A percentile compares a stretch with the other conserved stretches of the same genome.
phyloP scores from a whole-genome alignment of 2,888 invertebrate genomes.

The Rhimphoctona megacephalus region DNA sequence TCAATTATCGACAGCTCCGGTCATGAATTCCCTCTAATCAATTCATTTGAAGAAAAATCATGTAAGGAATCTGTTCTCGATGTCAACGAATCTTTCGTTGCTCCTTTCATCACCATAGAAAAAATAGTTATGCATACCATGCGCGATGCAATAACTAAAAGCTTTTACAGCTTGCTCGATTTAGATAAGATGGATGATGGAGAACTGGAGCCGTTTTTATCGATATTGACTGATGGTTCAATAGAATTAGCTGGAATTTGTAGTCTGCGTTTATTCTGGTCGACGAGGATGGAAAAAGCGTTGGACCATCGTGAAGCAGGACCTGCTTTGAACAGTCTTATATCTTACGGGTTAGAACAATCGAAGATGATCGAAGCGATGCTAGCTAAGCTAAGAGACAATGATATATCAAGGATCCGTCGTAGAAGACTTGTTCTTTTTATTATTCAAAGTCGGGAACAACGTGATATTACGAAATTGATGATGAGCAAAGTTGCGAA shows the following conservation, averaged over 20 bases:
- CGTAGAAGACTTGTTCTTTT: slow-evolving; percentile 86
- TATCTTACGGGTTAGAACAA: slow-evolving; percentile 82
- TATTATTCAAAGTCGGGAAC: slow-evolving; percentile 86
- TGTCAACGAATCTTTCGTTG: slow-evolving; percentile 13
- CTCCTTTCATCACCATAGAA: slow-evolving; percentile 80
- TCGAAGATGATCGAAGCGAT: slow-evolving; percentile 81
- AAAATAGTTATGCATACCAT: slow-evolving; percentile 86
- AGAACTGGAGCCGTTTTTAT: slow-evolving; percentile 70
- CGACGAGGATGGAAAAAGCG: slow-evolving; percentile 86
- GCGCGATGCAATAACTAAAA: slow-evolving; percentile 81
- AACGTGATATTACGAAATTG: slow-evolving; percentile 86
- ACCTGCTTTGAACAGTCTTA: slow-evolving; percentile 78
- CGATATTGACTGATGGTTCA: slow-evolving; percentile 12
- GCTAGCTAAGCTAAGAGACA: slow-evolving; percentile 87
- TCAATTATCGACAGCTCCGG: slow-evolving; percentile 88
- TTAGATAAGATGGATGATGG: neutral
- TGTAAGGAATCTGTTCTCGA: neutral
- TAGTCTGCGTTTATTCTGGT: slow-evolving; percentile 89
- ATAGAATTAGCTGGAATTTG: slow-evolving; percentile 88
- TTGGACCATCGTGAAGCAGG: slow-evolving; percentile 71
- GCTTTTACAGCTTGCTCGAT: slow-evolving; percentile 75
- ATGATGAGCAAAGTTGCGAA: slow-evolving; percentile 74
- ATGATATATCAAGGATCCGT: slow-evolving; percentile 86
- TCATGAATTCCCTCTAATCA: slow-evolving; percentile 85
- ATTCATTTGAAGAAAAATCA: neutral